These are phyloP conservation scores for Erythrolamprus reginae DNA, from an alignment of 2,113 vertebrate species.

Conservation along the genomic window DNA sequence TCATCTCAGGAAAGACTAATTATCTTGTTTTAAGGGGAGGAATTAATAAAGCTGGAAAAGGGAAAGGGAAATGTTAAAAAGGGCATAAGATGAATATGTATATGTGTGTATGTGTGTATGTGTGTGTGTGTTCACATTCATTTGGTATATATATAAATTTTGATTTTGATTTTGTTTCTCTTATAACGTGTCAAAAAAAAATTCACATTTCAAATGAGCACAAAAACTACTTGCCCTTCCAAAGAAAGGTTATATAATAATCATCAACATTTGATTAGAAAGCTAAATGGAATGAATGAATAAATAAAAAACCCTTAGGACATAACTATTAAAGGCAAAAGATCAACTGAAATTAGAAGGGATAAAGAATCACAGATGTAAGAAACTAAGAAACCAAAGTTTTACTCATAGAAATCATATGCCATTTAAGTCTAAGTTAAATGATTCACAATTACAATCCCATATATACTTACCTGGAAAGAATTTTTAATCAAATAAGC, in stretches of 20 bases:
- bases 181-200: not conserved
- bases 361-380: not conserved
- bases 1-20: not conserved
- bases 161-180: conserved; percentile 1
- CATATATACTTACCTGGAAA: not conserved
- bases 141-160: not conserved
- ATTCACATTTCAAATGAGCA: conserved; percentile 1
- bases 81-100: too few species aligned
- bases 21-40: not conserved
- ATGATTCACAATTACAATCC: conserved; percentile 16
- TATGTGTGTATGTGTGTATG: too few species aligned
- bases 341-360: not conserved
- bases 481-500: not conserved
- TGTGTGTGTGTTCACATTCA: too few species aligned
- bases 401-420: not conserved
- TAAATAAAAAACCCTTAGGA: not conserved
- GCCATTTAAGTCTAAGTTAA: not conserved
- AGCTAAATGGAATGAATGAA: conserved; percentile 1
- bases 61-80: not conserved
- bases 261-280: conserved; percentile 22
- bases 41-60: not conserved
- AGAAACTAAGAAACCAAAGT: conserved; percentile 1
- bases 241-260: conserved; percentile 1
- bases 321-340: not conserved
- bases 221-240: not conserved